These are phyloP conservation scores for Trachelus iudaicus DNA, from an alignment of 2,888 invertebrate genomes.

Conservation along the genomic window DNA sequence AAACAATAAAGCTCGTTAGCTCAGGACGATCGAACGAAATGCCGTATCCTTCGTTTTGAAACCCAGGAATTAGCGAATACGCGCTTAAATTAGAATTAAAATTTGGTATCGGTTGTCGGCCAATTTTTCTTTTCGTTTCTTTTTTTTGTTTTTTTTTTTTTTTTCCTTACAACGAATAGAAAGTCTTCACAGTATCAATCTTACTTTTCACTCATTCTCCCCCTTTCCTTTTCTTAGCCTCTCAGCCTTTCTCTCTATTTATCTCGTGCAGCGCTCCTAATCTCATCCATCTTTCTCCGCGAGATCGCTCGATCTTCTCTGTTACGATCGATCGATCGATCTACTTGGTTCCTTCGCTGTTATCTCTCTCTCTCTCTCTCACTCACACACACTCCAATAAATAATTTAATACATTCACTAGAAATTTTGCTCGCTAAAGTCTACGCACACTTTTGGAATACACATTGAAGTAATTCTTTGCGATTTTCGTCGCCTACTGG, in stretches of 20 bases:
- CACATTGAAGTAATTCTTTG: constrained; percentile 16
- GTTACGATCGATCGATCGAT: no score
- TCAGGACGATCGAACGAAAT: not conserved
- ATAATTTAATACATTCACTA: constrained; percentile 23
- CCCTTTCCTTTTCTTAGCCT: no score
- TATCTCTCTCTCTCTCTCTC: no score
- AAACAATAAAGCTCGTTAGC: not conserved
- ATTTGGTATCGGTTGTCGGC: constrained; percentile 20
- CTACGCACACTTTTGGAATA: constrained; percentile 23
- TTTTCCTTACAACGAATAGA: constrained; percentile 4
- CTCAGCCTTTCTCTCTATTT: no score
- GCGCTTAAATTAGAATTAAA: constrained; percentile 18
- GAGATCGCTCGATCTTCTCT: no score
- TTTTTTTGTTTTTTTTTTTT: no score
- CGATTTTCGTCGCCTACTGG: not conserved
- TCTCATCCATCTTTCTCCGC: no score
- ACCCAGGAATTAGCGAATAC: not conserved
- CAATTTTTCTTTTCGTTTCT: not conserved
- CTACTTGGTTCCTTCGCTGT: no score
- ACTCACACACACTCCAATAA: not conserved
- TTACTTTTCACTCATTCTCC: no score
- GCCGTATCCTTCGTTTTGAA: not conserved
- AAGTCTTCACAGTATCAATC: not conserved
- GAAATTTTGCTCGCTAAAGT: constrained; percentile 20
- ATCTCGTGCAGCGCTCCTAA: no score